Evolutionary conservation across 2,888 invertebrate species (phyloP).

Genomic region (Calliphora vomitoria): DNA sequence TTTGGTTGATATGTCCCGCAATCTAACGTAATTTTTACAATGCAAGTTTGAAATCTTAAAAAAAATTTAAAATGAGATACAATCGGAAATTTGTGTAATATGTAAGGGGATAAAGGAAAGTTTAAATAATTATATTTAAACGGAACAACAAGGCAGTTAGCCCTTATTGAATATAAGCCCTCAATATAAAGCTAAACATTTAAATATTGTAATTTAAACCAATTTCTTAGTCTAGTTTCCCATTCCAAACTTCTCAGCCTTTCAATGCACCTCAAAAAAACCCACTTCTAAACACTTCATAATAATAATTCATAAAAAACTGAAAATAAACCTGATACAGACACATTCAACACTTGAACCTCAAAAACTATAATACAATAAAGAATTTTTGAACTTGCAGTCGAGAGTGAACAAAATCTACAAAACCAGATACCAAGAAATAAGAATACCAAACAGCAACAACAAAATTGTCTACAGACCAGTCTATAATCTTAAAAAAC

Average conservation of each 20-base stretch:
- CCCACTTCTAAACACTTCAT: constrained; percentile 14
- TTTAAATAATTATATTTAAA: too few species aligned
- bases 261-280: neutral
- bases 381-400: constrained; percentile 4
- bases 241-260: neutral
- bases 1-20: neutral
- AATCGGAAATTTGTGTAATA: neutral
- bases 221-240: too few species aligned
- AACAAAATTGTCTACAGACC: constrained; percentile 25
- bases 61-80: too few species aligned
- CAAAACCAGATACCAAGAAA: constrained; percentile 33
- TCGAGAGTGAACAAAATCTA: neutral
- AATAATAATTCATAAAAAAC: constrained; percentile 17
- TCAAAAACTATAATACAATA: constrained; percentile 3
- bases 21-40: neutral
- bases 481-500: constrained; percentile 14
- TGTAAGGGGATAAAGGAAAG: too few species aligned
- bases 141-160: too few species aligned
- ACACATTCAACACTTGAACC: constrained; percentile 41
- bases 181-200: too few species aligned
- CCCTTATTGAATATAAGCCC: too few species aligned
- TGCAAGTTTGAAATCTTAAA: constrained; percentile 8
- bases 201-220: too few species aligned
- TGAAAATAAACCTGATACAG: constrained; percentile 15
- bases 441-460: constrained; percentile 11